Base-by-base conservation (phyloP, 1,140 invertebrate species). In the Halictus rubicundus region DNA sequence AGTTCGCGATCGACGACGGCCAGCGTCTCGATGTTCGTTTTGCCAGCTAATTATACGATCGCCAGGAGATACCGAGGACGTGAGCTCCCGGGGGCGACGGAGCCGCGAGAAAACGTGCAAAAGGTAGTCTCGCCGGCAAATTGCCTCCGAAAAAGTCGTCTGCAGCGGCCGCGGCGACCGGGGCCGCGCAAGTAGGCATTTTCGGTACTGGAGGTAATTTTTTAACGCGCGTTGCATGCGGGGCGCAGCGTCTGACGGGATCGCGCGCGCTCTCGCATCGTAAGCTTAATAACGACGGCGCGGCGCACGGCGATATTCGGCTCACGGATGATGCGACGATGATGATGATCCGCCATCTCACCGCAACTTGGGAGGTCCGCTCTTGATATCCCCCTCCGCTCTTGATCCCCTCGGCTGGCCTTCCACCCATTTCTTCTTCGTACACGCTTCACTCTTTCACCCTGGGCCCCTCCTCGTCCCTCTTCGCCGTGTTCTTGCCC, bases 291-390 rank as follows among this genome's bases (percentile, higher is more conserved):
- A 87, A 87, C 68, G 72, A 78, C 66, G 57, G 32, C 32, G 32
- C 32, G 12, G 42, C 42, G 12, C 42, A n/a, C 66, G 68, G 68
- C 66, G 74, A 87, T 90, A 91, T 91, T 92, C 91, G 90, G 89
- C 90, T 89, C 91, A 91, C 90, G 91, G 89, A 90, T 93, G 91
- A 92, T 89, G 90, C 89, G 90, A 91, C 87, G 90, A 92, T 91
- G 92, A 92, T 91, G 92, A 93, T 92, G 91, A 93, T 92, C 91
- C 90, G 92, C 92, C 92, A 93, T 93, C 92, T 91, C 92, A 86
- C 81, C 91, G 91, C 92, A 90, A 92, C 92, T 93, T 93, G 92
- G 92, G 92, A 93, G 92, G 92, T 93, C 92, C 91, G 91, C 92
- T 93, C 92, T 93, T 89, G 92, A 93, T 93, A 92, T 90, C 85